Base-by-base conservation (phyloP, 2,888 invertebrate genomes). In the Epirrhoe tristata region DNA sequence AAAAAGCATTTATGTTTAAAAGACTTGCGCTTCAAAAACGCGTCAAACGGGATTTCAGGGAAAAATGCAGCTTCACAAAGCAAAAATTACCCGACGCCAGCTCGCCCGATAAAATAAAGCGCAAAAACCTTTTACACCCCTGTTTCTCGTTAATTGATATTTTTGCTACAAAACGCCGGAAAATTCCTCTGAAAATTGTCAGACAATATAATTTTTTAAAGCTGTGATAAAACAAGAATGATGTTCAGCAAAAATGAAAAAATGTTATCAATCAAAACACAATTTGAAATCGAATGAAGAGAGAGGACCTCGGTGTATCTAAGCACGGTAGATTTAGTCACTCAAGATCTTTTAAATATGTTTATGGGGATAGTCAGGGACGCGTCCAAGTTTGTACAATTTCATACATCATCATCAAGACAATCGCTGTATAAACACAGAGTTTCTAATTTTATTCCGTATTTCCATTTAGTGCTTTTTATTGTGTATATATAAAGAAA, bases 141-240 rank as follows among this genome's bases (percentile, higher is more conserved):
- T 56, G 60, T 62, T 57, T 54, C 63, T 57, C 50, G n/a, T 48
- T 70, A 66, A 73, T 71, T 71, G 71, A 59, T 66, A 63, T 72
- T 66, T 61, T 58, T 56, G 62, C 57, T 14, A 51, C 58, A 66
- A 69, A 66, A 67, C 17, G 48, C 16, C 0, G 12, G 46, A 64
- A 67, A 66, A 57, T 24, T 51, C 14, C 10, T n/a, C 31, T 36
- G 39, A 51, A 57, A 34, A 56, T 57, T 39, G 31, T n/a, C 31
- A 43, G 31, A 51, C 39, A 36, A 51, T 50, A 24, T 24, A 31
- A 31, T 14, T 32, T 50, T 48, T 58, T 48, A 34, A 10, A 31
- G 31, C 46, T 57, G 14, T 14, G 10, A 46, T 46, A 48, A 16
- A 14, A 56, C 1, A 39, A 43, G 16, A n/a, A 17, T 6, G 34